Conservation (phyloP, 2,888 invertebrate species). For the Clostera curtula region DNA sequence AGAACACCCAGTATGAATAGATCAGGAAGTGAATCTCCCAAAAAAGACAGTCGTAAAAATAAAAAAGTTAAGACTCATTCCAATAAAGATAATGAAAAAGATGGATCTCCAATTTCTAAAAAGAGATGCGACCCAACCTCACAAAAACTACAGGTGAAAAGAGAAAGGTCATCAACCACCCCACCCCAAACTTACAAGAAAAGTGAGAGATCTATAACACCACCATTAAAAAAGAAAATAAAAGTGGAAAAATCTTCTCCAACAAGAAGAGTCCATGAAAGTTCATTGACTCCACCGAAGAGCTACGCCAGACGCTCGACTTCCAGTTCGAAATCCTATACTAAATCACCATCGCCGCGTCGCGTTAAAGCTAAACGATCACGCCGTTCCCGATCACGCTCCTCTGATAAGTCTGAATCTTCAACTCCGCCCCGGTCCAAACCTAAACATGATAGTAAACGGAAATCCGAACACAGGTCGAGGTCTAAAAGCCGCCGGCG, state of each 20-base stretch:
- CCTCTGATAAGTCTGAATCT: constrained; percentile 30
- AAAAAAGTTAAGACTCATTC: constrained; percentile 29
- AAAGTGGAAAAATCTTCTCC: too few species aligned
- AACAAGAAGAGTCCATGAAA: constrained; percentile 40
- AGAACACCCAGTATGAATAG: constrained; percentile 26
- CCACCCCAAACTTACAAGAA: constrained; percentile 38
- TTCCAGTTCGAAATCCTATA: constrained; percentile 43
- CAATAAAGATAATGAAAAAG: constrained; percentile 34
- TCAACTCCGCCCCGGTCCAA: constrained; percentile 35
- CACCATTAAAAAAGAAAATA: too few species aligned
- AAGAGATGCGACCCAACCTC: constrained; percentile 30
- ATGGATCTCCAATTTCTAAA: constrained; percentile 32
- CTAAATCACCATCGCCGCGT: constrained; percentile 33
- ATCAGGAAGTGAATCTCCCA: constrained; percentile 31
- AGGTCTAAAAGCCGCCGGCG: constrained; percentile 38
- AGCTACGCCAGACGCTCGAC: constrained; percentile 49
- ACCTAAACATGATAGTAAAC: constrained; percentile 29
- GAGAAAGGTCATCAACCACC: constrained; percentile 38
- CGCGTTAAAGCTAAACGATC: constrained; percentile 26
- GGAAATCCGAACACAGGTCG: constrained; percentile 32
- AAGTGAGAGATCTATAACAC: constrained; percentile 30
- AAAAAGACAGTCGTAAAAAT: constrained; percentile 23
- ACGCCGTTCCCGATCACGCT: constrained; percentile 26
- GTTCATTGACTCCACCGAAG: constrained; percentile 57
- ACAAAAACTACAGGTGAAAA: constrained; percentile 30